A percentile compares a stretch with the other conserved stretches of the same genome.
Evolutionary conservation across 2,797 vertebrate genomes (phyloP).

Genomic region (Acipenser ruthenus): DNA sequence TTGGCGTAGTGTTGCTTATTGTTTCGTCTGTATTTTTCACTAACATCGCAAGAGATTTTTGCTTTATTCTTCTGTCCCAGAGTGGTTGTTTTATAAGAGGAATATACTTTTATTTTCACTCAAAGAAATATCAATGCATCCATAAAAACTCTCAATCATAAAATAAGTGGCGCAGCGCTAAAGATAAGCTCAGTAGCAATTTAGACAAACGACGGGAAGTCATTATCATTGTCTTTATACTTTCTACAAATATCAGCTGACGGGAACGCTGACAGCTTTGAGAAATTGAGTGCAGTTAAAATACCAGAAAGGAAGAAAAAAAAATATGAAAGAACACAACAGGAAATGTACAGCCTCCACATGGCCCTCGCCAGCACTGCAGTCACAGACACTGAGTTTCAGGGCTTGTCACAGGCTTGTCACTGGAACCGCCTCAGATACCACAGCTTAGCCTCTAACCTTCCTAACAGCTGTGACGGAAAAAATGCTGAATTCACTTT

Average conservation of each 20-base stretch:
- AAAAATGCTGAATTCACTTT: background rate
- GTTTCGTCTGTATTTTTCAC: too few relatives aligned
- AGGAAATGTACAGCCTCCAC: conserved; percentile 10
- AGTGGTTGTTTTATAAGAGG: too few relatives aligned
- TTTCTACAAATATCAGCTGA: background rate
- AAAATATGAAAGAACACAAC: conserved; percentile 12
- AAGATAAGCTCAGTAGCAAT: too few relatives aligned
- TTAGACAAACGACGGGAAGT: too few relatives aligned
- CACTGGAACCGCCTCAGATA: conserved; percentile 8
- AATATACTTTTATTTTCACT: too few relatives aligned
- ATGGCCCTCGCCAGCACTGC: conserved; percentile 6
- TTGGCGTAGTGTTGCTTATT: too few relatives aligned
- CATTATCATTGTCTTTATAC: too few relatives aligned
- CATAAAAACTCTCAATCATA: too few relatives aligned
- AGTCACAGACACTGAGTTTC: conserved; percentile 8
- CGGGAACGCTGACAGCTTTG: background rate
- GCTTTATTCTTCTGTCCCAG: too few relatives aligned
- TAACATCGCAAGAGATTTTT: too few relatives aligned
- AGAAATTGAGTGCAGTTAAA: conserved; percentile 1
- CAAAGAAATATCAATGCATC: too few relatives aligned
- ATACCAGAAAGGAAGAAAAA: conserved; percentile 6
- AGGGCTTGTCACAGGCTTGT: conserved; percentile 12
- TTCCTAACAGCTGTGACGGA: conserved; percentile 6
- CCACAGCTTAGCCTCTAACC: conserved; percentile 13
- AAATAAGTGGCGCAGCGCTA: too few relatives aligned